A percentile compares a stretch with the other conserved stretches of the same genome.
Evolutionary conservation across 2,113 vertebrate genomes (phyloP).

Genomic region (Megaptera novaeangliae): DNA sequence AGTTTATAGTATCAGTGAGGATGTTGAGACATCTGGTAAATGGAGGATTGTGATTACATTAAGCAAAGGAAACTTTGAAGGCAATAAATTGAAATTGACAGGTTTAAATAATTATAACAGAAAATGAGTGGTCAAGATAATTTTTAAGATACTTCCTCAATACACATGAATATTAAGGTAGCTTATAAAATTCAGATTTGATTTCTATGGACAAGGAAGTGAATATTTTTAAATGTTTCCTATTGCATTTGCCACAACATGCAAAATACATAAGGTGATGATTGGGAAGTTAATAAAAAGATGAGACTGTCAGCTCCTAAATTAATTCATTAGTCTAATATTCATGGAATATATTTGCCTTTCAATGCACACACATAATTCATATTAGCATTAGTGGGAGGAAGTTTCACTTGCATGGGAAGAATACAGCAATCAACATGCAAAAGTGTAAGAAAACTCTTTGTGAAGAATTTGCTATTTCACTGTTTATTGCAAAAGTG

Average conservation of each 20-base stretch:
- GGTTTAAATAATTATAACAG: constrained; percentile 1
- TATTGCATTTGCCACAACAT: constrained; percentile 29
- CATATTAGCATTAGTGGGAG: constrained; percentile 8
- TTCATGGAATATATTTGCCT: constrained; percentile 33
- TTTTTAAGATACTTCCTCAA: constrained; percentile 15
- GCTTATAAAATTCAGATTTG: background rate
- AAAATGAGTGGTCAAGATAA: background rate
- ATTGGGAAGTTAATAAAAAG: constrained; percentile 43
- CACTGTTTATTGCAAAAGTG: background rate
- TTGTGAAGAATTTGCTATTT: constrained; percentile 3
- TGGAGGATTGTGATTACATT: constrained; percentile 15
- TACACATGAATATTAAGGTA: background rate
- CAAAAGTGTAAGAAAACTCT: background rate
- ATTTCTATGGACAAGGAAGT: background rate
- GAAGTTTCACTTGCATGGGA: constrained; percentile 1
- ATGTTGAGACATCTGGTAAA: background rate
- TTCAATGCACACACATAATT: constrained; percentile 49
- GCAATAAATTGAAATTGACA: background rate
- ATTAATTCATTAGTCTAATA: constrained; percentile 58
- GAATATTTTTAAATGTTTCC: constrained; percentile 26
- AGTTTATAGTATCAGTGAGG: background rate
- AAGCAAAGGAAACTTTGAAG: constrained; percentile 31
- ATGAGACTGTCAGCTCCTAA: constrained; percentile 10
- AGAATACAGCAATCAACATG: constrained; percentile 24
- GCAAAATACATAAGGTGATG: constrained; percentile 21